Percentiles rank a stretch among this genome's conserved stretches.
Evolutionary conservation across 2,113 vertebrate species (phyloP).

Genomic region (Tetrax tetrax): DNA sequence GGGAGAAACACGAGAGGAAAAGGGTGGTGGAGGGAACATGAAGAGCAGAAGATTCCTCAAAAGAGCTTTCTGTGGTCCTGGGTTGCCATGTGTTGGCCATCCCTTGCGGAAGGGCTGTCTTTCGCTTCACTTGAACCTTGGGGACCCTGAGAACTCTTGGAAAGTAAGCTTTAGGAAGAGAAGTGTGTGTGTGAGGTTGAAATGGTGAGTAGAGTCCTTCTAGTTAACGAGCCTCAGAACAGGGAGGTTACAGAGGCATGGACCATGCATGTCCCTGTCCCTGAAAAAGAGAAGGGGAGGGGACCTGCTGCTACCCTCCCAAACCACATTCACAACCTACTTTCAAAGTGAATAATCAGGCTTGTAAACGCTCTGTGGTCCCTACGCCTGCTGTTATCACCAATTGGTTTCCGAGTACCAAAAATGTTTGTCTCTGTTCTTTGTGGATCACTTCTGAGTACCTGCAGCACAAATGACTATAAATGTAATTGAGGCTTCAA

Average conservation of each 20-base stretch:
- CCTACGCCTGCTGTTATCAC: background rate
- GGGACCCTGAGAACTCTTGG: background rate
- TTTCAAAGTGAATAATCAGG: background rate
- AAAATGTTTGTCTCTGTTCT: background rate
- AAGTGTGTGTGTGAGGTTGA: background rate
- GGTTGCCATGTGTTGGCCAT: background rate
- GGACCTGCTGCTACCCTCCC: background rate
- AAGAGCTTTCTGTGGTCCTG: background rate
- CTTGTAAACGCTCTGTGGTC: background rate
- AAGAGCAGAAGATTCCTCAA: background rate
- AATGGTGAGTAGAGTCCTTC: background rate
- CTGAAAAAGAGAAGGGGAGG: background rate
- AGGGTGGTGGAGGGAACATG: background rate
- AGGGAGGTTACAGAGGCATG: background rate
- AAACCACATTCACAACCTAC: background rate
- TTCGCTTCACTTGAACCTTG: background rate
- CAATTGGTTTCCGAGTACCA: background rate
- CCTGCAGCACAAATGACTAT: conserved; percentile 8
- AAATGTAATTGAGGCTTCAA: background rate
- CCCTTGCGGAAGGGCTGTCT: background rate
- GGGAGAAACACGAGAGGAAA: background rate
- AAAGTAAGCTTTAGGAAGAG: background rate
- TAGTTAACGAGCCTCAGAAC: background rate
- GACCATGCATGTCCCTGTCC: background rate
- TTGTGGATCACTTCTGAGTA: background rate